These are phyloP conservation scores for Diaperis boleti DNA, from an alignment of 2,888 invertebrate species.

Conservation along the genomic window DNA sequence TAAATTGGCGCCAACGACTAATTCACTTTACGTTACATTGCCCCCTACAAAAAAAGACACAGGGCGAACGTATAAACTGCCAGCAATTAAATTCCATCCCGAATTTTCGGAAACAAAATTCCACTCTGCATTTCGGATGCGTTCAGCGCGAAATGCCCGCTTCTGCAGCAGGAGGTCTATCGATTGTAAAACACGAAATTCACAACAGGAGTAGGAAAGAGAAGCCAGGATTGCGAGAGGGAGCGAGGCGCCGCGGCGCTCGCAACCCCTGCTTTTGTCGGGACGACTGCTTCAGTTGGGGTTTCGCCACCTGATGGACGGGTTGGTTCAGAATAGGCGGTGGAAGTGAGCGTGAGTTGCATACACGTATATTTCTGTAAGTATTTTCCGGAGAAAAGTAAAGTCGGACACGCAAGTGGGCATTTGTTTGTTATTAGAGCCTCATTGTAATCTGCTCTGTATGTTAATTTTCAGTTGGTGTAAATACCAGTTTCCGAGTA, in stretches of 20 bases:
- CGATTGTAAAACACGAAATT: constrained; percentile 40
- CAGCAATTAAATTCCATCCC: too few relatives aligned
- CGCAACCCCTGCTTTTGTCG: constrained; percentile 40
- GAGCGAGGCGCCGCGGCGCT: constrained; percentile 43
- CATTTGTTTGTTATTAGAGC: too few relatives aligned
- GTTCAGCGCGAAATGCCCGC: constrained; percentile 1
- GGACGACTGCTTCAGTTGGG: constrained; percentile 31
- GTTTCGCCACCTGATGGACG: constrained; percentile 32
- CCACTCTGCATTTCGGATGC: constrained; percentile 24
- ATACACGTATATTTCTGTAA: too few relatives aligned
- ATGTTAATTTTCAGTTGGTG: too few relatives aligned
- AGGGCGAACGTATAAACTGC: background rate
- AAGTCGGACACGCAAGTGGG: too few relatives aligned
- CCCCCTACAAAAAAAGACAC: background rate
- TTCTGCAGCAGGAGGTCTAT: constrained; percentile 31
- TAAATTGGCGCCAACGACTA: too few relatives aligned
- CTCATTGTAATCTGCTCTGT: too few relatives aligned
- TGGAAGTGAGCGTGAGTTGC: constrained; percentile 19
- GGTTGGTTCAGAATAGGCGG: constrained; percentile 12
- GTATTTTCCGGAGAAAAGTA: too few relatives aligned
- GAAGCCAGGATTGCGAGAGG: constrained; percentile 13
- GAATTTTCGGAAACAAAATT: background rate
- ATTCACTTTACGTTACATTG: too few relatives aligned
- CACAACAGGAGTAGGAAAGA: constrained; percentile 1
- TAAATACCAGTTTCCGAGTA: too few relatives aligned